These are phyloP conservation scores for Colletes collaris DNA, from an alignment of 2,888 invertebrate genomes.

Conservation along the genomic window DNA sequence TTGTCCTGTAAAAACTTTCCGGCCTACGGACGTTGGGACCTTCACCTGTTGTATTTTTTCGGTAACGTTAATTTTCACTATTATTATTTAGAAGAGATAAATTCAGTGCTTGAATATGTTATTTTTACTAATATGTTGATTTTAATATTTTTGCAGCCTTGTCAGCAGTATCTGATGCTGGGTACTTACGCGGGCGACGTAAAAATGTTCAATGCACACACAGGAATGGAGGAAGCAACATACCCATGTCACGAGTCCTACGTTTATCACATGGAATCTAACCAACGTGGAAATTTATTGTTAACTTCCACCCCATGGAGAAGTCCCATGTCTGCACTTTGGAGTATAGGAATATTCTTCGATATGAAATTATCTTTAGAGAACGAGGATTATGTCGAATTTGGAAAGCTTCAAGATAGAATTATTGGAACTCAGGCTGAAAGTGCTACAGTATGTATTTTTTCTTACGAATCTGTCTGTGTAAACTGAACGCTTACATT, in stretches of 20 bases:
- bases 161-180: conserved; percentile 89
- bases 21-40: conserved; percentile 88
- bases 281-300: conserved; percentile 89
- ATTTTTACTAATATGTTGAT: conserved; percentile 33
- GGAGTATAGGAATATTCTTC: conserved; percentile 86
- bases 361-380: conserved; percentile 86
- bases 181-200: conserved; percentile 97
- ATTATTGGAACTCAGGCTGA: conserved; percentile 95
- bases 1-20: conserved; percentile 89
- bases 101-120: neutral
- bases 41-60: conserved; percentile 90
- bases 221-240: conserved; percentile 91
- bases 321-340: conserved; percentile 91
- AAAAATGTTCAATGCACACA: conserved; percentile 92
- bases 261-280: conserved; percentile 90
- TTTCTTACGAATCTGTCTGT: neutral
- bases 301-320: conserved; percentile 95
- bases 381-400: conserved; percentile 95
- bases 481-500: too few species aligned
- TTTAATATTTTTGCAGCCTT: conserved; percentile 81
- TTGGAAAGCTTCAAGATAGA: conserved; percentile 94
- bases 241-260: conserved; percentile 94
- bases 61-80: conserved; percentile 68
- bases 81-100: neutral
- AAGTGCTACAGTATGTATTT: conserved; percentile 87